A percentile compares a stretch with the other conserved stretches of the same genome.
Conservation (phyloP, 2,797 vertebrate species). For the Amniataba percoides region DNA sequence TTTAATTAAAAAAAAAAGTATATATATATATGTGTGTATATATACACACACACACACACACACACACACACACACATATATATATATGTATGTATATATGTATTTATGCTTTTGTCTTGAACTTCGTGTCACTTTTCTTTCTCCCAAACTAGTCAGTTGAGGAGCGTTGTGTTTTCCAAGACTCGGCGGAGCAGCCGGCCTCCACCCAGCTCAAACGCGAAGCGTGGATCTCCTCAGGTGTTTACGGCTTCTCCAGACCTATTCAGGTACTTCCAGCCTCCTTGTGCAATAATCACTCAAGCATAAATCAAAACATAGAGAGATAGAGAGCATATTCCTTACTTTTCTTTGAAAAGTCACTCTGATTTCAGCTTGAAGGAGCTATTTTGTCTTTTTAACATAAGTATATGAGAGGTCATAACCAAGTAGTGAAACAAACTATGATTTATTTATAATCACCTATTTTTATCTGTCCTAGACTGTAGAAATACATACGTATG, state of each 20-base stretch:
- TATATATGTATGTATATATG: too few species aligned
- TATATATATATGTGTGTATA: too few species aligned
- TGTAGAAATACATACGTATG: not conserved
- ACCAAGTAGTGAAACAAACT: not conserved
- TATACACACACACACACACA: too few species aligned
- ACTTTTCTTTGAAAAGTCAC: not conserved
- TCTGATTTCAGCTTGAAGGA: not conserved
- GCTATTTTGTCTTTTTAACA: not conserved
- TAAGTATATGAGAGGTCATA: not conserved
- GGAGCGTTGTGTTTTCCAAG: slow-evolving; percentile 83
- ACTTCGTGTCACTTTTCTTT: not conserved
- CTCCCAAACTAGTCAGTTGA: slow-evolving; percentile 77
- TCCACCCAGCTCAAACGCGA: slow-evolving; percentile 81
- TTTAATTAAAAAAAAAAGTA: too few species aligned
- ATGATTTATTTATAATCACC: not conserved
- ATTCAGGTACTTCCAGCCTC: slow-evolving; percentile 80
- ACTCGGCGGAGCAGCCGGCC: slow-evolving; percentile 71
- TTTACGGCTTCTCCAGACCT: slow-evolving; percentile 85
- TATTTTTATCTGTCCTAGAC: not conserved
- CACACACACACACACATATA: too few species aligned
- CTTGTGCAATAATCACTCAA: not conserved
- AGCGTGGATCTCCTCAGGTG: slow-evolving; percentile 84
- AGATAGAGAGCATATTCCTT: not conserved
- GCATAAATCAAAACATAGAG: too few species aligned
- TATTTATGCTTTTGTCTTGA: not conserved